Evolutionary conservation across 2,797 vertebrate species (phyloP).

Genomic region (Harpagifer antarcticus): DNA sequence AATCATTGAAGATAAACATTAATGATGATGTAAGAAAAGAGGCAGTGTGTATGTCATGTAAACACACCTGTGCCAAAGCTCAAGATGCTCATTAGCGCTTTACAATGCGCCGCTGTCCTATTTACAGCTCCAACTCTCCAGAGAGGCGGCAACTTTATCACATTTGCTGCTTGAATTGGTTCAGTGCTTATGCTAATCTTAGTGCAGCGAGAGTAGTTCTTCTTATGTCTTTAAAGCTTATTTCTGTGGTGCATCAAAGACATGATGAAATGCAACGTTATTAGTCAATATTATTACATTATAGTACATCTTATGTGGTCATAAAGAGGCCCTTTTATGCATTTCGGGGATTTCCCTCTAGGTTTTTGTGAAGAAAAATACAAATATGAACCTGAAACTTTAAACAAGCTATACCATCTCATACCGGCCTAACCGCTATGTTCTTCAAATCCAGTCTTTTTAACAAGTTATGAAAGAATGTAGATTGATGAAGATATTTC

Average conservation of each 20-base stretch:
- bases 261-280: neutral
- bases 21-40: neutral
- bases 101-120: neutral
- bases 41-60: neutral
- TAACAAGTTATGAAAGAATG: neutral
- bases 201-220: neutral
- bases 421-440: neutral
- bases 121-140: neutral
- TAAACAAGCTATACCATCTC: too few species aligned
- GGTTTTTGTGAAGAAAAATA: too few species aligned
- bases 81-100: slow-evolving; percentile 1
- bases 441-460: neutral
- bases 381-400: too few species aligned
- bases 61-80: neutral
- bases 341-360: too few species aligned
- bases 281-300: too few species aligned
- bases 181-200: neutral
- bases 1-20: neutral
- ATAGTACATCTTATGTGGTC: neutral
- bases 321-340: neutral
- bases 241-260: neutral
- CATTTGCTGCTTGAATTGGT: slow-evolving; percentile 12
- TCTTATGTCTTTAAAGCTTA: neutral
- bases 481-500: too few species aligned
- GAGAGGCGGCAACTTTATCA: neutral